Conservation (phyloP, 2,113 vertebrate species). For the Rhombomys opimus region DNA sequence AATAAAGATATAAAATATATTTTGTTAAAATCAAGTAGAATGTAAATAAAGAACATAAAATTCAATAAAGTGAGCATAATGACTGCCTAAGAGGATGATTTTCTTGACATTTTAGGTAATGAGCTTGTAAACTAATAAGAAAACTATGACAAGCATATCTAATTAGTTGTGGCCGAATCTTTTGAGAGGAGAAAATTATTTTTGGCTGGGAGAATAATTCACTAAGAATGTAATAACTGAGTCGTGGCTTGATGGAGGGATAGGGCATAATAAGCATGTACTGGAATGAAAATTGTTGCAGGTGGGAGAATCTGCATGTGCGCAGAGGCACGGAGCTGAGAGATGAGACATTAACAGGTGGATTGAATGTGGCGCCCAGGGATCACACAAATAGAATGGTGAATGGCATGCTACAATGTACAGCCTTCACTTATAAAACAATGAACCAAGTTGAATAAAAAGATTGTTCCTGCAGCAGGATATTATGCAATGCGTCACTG, state of each 20-base stretch:
- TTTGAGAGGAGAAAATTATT: slow-evolving; percentile 42
- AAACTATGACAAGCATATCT: slow-evolving; percentile 44
- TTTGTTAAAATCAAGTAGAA: slow-evolving; percentile 50
- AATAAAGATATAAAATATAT: slow-evolving; percentile 44
- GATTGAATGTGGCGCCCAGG: background rate
- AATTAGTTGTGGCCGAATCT: slow-evolving; percentile 10
- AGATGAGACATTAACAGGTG: background rate
- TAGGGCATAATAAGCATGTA: background rate
- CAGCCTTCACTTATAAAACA: slow-evolving; percentile 23
- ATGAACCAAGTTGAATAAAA: background rate
- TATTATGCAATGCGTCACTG: background rate
- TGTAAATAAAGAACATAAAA: slow-evolving; percentile 46
- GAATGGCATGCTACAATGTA: background rate
- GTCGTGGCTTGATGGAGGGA: background rate
- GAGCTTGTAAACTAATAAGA: slow-evolving; percentile 57
- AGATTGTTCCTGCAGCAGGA: background rate
- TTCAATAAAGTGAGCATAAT: slow-evolving; percentile 36
- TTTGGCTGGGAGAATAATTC: slow-evolving; percentile 49
- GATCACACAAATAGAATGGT: background rate
- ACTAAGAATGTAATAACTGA: background rate
- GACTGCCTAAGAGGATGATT: slow-evolving; percentile 37
- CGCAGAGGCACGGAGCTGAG: background rate
- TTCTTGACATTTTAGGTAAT: slow-evolving; percentile 46
- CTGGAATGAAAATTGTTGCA: background rate
- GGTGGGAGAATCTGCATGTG: background rate